Base-by-base conservation (phyloP, 2,888 invertebrate genomes). In the Caenorhabditis panamensis region DNA sequence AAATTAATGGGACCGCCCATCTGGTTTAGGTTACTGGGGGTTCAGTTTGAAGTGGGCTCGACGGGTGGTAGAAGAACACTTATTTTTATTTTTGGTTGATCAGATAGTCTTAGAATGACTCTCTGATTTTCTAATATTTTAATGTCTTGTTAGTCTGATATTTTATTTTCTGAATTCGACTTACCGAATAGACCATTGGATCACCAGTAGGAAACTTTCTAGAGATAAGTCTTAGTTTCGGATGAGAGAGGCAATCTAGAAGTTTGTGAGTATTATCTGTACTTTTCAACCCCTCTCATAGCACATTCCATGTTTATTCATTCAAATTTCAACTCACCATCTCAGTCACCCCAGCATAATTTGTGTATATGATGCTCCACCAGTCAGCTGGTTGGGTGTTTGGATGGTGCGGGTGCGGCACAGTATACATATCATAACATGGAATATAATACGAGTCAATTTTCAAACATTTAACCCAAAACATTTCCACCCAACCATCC, bases 21-120 rank as follows among this genome's bases (percentile, higher is more conserved):
- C 73, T 73, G 73, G 73, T 73, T 73, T 73, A 59, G 73, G 64
- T 73, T 73, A 73, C 73, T 56, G 47, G 18, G 18, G 3, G 47
- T 1, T 9, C 18, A 11, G 41, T 13, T 16, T 3, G 9, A 6
- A 6, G 41, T 3, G 31, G 3, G 41, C 41, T 16, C 11, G 9
- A 6, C 11, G 41, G 16, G 31, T 31, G 11, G 36, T 8, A 36
- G 36, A 11, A 6, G 41, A 41, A 41, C 41, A 41, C 41, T 41
- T 41, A 16, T 41, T 41, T 16, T 41, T 6, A 9, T 31, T 31
- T 31, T 31, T 31, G 31, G n/a, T n/a, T n/a, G n/a, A n/a, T n/a
- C n/a, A 31, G 9, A 31, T 6, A 31, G 31, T 31, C 9, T 31
- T 31, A 4, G 9, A 31, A 9, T 6, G 31, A 31, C 9, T 31